A percentile compares a stretch with the other conserved stretches of the same genome.
phyloP scores from a whole-genome alignment of 2,113 vertebrate species.

The Hymenochirus boettgeri region DNA sequence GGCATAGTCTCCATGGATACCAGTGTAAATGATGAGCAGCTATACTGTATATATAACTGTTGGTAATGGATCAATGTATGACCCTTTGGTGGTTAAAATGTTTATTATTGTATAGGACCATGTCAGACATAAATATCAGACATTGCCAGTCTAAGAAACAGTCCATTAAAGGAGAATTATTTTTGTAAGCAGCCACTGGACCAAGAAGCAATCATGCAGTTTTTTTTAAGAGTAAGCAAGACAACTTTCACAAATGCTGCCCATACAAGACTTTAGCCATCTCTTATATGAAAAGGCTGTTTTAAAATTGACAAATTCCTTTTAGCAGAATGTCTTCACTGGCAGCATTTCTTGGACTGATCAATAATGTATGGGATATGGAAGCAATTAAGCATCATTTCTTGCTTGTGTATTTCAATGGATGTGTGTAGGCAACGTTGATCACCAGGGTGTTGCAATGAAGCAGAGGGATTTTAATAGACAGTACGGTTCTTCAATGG shows the following conservation, averaged over 20 bases:
- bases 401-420: constrained; percentile 3
- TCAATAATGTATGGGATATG: constrained; percentile 35
- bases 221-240: constrained; percentile 10
- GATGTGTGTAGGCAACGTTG: background rate
- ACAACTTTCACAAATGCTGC: background rate
- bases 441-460: background rate
- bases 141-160: background rate
- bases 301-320: constrained; percentile 25
- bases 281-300: background rate
- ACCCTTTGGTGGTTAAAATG: background rate
- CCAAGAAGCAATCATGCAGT: background rate
- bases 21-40: background rate
- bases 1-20: background rate
- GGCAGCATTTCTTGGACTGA: constrained; percentile 30
- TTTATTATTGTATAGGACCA: no score
- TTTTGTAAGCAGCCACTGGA: background rate
- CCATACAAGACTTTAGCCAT: background rate
- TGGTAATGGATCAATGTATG: background rate
- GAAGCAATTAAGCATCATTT: constrained; percentile 30
- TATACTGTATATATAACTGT: background rate
- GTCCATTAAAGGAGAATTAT: background rate
- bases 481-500: background rate
- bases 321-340: constrained; percentile 33
- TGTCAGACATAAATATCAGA: background rate
- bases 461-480: background rate